Base-by-base conservation (phyloP, 2,888 invertebrate genomes). In the Aricia artaxerxes region DNA sequence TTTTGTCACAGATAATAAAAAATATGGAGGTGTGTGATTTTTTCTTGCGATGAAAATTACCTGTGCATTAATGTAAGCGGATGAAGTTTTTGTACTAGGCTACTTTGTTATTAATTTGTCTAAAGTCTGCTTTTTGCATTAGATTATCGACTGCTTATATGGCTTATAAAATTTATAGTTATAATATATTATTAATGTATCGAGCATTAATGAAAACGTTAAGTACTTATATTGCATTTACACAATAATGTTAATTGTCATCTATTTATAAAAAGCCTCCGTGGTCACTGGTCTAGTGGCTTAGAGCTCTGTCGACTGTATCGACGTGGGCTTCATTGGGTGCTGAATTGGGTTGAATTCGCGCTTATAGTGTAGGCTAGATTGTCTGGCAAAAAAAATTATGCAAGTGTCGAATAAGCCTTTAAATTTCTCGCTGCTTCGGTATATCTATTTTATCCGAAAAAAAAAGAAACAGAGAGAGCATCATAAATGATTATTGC, bases 1-100 rank as follows among this genome's bases (percentile, higher is more conserved):
- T 79, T 78, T 79, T 82, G 44, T 77, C 78, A 78, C 72, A 77
- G 78, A 78, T 80, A 78, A 77, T 69, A 76, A 76, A 75, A 76
- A 31, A 53, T 76, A 35, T 31, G 16, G 31, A 76, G 49, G 57
- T 78, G 53, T 78, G 69, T 40, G 69, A 60, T 35, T 72, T 78
- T 78, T 78, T 78, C 57, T 73, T 57, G 53, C 44, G n/a, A 73
- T 73, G 73, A 44, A 73, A 69, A 69, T 69, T 69, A 69, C 35
- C 69, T 69, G 11, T 35, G 4, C 69, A 69, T 69, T 69, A 38
- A 69, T 69, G 31, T 69, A 69, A 35, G 69, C 69, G 69, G 69
- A 38, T 35, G 16, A 35, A 35, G 69, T 69, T 69, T 69, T 69
- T 38, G 69, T 38, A 5, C 13, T 38, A 69, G 11, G 64, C 2